Evolutionary conservation across 2,113 vertebrate species (phyloP), one percentile per base, ranked within the genome.

Genomic region (Asarcornis scutulata): DNA sequence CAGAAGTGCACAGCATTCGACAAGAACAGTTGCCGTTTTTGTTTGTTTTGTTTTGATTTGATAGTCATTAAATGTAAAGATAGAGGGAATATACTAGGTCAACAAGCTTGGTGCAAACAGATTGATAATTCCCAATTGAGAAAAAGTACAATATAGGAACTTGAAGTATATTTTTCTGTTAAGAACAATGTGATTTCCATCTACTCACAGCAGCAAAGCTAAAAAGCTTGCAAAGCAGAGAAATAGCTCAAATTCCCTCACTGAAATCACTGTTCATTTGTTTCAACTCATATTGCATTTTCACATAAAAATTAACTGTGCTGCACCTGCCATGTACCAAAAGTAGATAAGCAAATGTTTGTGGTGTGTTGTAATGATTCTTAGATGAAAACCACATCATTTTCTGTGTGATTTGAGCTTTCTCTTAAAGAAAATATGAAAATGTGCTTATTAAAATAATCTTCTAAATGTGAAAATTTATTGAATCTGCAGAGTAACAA

Each of bases 341-440:
- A 85, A 77, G 44, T 29, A 38, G 36, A 93, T 34, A 77, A 67
- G 21, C 62, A 29, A 40, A 31, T 58, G 74, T 76, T 73, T 62
- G 50, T 80, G n/a, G 31, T 67, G 6, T 72, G 14, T 17, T 48
- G 10, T 73, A 83, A 66, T 1, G 7, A 83, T 17, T 36, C 12
- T 52, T 63, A 25, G 1, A 62, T 14, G 36, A 29, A 74, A 89
- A 87, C 12, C 66, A 59, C 53, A 91, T 29, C 0, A 67, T 55
- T 71, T 89, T 29, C 72, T 3, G 1, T 34, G 31, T 48, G 29
- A 83, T 63, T 75, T 67, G 89, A 91, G 46, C 53, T 74, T 84
- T 94, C 31, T 21, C 59, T 85, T 85, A 68, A 79, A 91, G 25
- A 89, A 94, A 87, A 87, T 26, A 69, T 11, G 12, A 83, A 89